Base-by-base conservation (phyloP, 1,140 invertebrate genomes). In the Bombyx mandarina region DNA sequence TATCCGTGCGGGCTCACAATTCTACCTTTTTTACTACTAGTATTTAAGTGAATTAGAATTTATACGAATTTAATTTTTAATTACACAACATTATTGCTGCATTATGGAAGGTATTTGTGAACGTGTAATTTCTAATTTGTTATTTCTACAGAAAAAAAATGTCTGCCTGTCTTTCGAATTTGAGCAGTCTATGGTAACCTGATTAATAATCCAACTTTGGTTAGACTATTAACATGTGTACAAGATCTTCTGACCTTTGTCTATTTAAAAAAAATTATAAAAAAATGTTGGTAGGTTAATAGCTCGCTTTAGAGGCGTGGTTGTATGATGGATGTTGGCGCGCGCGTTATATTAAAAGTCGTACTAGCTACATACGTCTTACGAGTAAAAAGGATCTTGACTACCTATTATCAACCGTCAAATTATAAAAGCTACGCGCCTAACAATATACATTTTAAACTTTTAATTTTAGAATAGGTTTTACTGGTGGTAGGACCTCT, bases 301-400 rank as follows among this genome's bases (percentile, higher is more conserved):
- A 35, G 26, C 26, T 35, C 26, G 26, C 26, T 35, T 35, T 57
- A 64, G 58, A 66, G 81, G 81, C 79, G 81, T 73, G 79, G 77
- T 58, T 45, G 67, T 22, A 65, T 80, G 81, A 82, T 84, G 77
- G 77, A 84, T 84, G 81, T 66, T 64, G 67, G 68, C 66, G 68
- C 66, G 60, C 43, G 53, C 43, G 42, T 45, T 22, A 22, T 43
- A 54, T 46, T 54, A 54, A 46, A 43, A 45, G 53, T 54, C 53
- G 53, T 54, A 54, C 44, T 54, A 45, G 50, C 42, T 51, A 35
- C 12, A 18, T 18, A 18, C 26, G 26, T 3, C 26, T 35, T 35
- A 35, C 26, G 26, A 35, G 26, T 35, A 35, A 35, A 35, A 35
- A 35, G 26, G 26, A 35, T 35, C 10, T 12, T 49, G 48, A n/a